Conservation (phyloP, 64 coral and sea anemone genomes). For the Porites australiensis region DNA sequence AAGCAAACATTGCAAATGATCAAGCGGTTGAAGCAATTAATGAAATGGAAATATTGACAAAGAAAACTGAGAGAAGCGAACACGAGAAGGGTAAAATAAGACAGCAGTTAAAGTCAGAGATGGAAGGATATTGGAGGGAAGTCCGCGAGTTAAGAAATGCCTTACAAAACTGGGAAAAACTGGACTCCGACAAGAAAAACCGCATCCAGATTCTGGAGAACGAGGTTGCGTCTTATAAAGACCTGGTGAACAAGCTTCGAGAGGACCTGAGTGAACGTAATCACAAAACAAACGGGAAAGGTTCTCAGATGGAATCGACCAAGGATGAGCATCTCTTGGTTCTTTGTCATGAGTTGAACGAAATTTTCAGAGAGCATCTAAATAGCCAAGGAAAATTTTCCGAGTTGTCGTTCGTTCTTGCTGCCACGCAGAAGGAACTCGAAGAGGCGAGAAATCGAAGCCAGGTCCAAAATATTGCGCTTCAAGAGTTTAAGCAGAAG, state of each 20-base stretch:
- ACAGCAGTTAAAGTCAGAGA: slow-evolving; percentile 17
- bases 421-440: slow-evolving; percentile 68
- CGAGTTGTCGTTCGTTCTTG: slow-evolving; percentile 36
- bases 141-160: slow-evolving; percentile 62
- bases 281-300: background rate
- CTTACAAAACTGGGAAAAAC: slow-evolving; percentile 52
- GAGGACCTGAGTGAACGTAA: background rate
- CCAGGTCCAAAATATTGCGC: slow-evolving; percentile 62
- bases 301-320: background rate
- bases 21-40: slow-evolving; percentile 51
- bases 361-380: slow-evolving; percentile 67
- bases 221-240: slow-evolving; percentile 38
- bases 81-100: slow-evolving; percentile 28
- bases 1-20: slow-evolving; percentile 62
- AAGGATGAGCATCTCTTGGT: slow-evolving; percentile 23
- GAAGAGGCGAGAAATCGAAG: slow-evolving; percentile 56
- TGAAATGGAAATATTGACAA: slow-evolving; percentile 76
- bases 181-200: slow-evolving; percentile 19
- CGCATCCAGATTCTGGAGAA: slow-evolving; percentile 44
- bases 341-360: slow-evolving; percentile 61
- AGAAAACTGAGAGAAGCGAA: slow-evolving; percentile 65
- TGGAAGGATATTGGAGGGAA: slow-evolving; percentile 41
- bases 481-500: slow-evolving; percentile 79
- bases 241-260: slow-evolving; percentile 19
- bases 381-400: slow-evolving; percentile 65